Evolutionary conservation across 2,113 vertebrate genomes (phyloP).

Genomic region (Silurus asotus): DNA sequence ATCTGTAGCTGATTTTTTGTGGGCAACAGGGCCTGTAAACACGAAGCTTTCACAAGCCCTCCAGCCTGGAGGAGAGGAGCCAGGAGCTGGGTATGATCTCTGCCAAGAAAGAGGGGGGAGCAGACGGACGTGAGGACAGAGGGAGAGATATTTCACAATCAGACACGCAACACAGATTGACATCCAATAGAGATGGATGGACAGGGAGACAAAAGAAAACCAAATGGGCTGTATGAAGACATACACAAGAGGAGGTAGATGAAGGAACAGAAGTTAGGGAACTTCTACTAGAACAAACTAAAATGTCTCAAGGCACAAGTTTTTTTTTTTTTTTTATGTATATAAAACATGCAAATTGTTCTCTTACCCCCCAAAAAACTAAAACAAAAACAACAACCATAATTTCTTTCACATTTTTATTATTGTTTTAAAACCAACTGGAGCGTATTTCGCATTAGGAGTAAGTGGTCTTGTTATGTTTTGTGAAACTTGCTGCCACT

Average conservation of each 20-base stretch:
- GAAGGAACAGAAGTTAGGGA: slow-evolving; percentile 67
- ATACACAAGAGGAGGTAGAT: neutral
- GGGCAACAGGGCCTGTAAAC: slow-evolving; percentile 70
- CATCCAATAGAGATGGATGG: slow-evolving; percentile 52
- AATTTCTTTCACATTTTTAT: slow-evolving; percentile 78
- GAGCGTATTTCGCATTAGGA: slow-evolving; percentile 63
- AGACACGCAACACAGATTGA: slow-evolving; percentile 31
- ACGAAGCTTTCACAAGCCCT: slow-evolving; percentile 71
- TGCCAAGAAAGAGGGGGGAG: slow-evolving; percentile 62
- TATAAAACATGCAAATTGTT: slow-evolving; percentile 70
- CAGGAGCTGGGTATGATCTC: slow-evolving; percentile 63
- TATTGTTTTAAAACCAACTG: slow-evolving; percentile 76
- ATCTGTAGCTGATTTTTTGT: slow-evolving; percentile 77
- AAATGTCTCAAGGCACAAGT: slow-evolving; percentile 58
- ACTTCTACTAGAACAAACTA: slow-evolving; percentile 36
- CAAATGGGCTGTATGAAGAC: slow-evolving; percentile 21
- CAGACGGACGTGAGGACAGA: slow-evolving; percentile 56
- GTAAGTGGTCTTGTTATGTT: slow-evolving; percentile 56
- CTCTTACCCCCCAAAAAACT: slow-evolving; percentile 73
- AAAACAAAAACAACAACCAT: slow-evolving; percentile 55
- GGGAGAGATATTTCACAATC: slow-evolving; percentile 61
- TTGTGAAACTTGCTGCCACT: slow-evolving; percentile 34
- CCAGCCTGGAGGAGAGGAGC: slow-evolving; percentile 66
- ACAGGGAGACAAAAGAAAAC: slow-evolving; percentile 56
- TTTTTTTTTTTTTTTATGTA: slow-evolving; percentile 72